A percentile compares a stretch with the other conserved stretches of the same genome.
phyloP scores from a whole-genome alignment of 2,888 invertebrate species.

The Caenorhabditis imperialis region DNA sequence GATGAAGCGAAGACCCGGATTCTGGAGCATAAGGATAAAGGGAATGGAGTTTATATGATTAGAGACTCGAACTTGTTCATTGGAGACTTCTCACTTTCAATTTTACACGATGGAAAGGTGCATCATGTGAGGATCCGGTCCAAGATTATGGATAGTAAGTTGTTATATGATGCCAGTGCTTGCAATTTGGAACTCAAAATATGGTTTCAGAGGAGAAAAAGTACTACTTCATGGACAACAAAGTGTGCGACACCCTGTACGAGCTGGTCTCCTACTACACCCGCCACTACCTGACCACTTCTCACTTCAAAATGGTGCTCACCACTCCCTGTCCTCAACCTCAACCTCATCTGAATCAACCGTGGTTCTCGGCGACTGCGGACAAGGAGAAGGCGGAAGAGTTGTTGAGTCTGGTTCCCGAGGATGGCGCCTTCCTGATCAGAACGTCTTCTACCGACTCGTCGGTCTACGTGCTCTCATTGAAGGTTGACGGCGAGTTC shows the following conservation, averaged over 20 bases:
- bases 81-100: conserved; percentile 92
- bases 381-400: conserved; percentile 82
- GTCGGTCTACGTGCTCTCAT: conserved; percentile 92
- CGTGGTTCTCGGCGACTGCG: conserved; percentile 74
- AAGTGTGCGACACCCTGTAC: conserved; percentile 77
- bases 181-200: background rate
- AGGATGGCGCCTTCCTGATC: conserved; percentile 94
- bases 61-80: conserved; percentile 91
- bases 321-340: conserved; percentile 77
- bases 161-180: too few relatives aligned
- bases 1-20: conserved; percentile 72
- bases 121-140: conserved; percentile 77
- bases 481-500: conserved; percentile 92
- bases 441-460: conserved; percentile 90
- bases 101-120: conserved; percentile 82
- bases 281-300: conserved; percentile 64
- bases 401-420: conserved; percentile 84
- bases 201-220: conserved; percentile 71
- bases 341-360: conserved; percentile 75
- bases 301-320: conserved; percentile 68
- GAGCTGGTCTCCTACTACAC: conserved; percentile 78
- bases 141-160: conserved; percentile 69
- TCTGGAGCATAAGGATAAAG: conserved; percentile 80
- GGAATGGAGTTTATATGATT: conserved; percentile 94
- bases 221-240: conserved; percentile 76